These are phyloP conservation scores for Carollia perspicillata DNA, from an alignment of 2,113 vertebrate species.

Conservation along the genomic window DNA sequence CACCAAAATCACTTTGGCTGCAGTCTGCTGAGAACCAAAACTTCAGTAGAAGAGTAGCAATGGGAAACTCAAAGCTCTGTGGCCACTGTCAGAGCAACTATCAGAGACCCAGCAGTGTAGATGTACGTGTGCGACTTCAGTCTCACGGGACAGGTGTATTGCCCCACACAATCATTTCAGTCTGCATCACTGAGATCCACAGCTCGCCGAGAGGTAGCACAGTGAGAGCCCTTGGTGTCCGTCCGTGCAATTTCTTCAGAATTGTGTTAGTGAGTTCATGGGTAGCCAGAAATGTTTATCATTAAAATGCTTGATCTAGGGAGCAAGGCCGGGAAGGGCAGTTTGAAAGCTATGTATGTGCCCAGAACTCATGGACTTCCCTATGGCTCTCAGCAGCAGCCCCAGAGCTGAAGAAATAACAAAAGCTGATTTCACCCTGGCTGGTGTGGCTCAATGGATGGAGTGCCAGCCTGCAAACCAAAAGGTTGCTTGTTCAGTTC, in stretches of 20 bases:
- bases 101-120: neutral
- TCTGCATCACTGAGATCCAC: neutral
- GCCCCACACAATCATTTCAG: neutral
- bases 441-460: too few species aligned
- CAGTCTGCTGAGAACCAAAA: neutral
- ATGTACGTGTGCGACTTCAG: neutral
- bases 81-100: neutral
- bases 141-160: neutral
- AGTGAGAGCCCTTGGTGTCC: neutral
- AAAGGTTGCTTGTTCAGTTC: too few species aligned
- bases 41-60: neutral
- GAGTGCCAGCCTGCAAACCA: too few species aligned
- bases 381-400: neutral
- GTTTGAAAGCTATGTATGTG: neutral
- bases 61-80: neutral
- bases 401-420: neutral
- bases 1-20: neutral
- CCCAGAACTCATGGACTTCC: neutral
- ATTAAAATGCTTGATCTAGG: neutral
- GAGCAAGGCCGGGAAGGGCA: neutral
- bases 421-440: neutral
- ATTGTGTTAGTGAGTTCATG: neutral
- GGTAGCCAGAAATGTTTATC: neutral
- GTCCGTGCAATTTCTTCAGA: neutral
- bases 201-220: neutral